Percentiles rank a stretch among this genome's conserved stretches.
phyloP scores from a whole-genome alignment of 2,113 vertebrate species.

The Ibidorhyncha struthersii region DNA sequence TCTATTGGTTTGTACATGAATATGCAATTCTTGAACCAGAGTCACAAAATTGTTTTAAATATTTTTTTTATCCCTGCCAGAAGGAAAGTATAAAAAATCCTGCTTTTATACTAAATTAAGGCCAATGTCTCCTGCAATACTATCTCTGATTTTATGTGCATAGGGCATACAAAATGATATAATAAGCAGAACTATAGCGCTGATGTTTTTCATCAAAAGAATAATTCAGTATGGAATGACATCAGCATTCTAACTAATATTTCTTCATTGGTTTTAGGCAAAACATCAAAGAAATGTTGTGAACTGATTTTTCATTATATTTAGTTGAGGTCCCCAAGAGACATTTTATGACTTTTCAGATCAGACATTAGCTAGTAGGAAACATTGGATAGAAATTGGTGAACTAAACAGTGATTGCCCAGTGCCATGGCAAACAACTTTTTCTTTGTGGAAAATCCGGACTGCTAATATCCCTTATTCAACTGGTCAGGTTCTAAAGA shows the following conservation, averaged over 20 bases:
- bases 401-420: not conserved
- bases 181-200: not conserved
- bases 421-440: not conserved
- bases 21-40: not conserved
- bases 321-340: not conserved
- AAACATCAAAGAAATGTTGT: slow-evolving; percentile 22
- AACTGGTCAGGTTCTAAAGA: not conserved
- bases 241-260: not conserved
- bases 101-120: not conserved
- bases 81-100: not conserved
- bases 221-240: not conserved
- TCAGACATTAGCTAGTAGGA: not conserved
- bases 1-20: not conserved
- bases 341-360: not conserved
- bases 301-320: not conserved
- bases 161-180: not conserved
- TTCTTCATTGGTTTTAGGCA: not conserved
- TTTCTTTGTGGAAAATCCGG: not conserved
- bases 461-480: not conserved
- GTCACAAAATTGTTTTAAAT: not conserved
- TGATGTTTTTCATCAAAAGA: slow-evolving; percentile 24
- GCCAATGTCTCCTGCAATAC: not conserved
- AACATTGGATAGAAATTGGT: not conserved
- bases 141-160: not conserved
- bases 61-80: not conserved